These are phyloP conservation scores for Papilio elwesi DNA, from an alignment of 2,888 invertebrate species.

Conservation along the genomic window DNA sequence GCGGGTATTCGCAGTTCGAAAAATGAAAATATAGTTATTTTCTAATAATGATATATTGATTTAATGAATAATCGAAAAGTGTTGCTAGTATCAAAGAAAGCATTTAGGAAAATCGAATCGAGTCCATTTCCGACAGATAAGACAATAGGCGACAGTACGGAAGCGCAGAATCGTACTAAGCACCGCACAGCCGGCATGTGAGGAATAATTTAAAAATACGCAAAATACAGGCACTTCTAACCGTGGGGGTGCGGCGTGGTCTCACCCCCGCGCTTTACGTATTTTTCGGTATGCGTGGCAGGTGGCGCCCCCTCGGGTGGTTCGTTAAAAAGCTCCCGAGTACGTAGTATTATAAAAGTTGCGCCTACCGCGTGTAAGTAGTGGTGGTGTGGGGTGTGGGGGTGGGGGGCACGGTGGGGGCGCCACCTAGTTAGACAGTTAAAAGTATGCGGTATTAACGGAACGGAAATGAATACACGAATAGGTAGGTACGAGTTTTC, in stretches of 20 bases:
- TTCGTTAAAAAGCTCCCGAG: conserved; percentile 83
- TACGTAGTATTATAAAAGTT: conserved; percentile 85
- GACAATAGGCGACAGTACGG: conserved; percentile 43
- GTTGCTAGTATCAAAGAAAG: not conserved
- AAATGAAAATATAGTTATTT: too few species aligned
- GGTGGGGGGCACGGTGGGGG: conserved; percentile 51
- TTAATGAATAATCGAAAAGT: too few species aligned
- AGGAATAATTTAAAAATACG: conserved; percentile 83
- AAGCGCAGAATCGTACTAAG: conserved; percentile 68
- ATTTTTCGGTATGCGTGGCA: conserved; percentile 84
- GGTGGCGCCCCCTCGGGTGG: conserved; percentile 74
- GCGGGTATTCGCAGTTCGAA: too few species aligned
- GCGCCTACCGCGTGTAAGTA: conserved; percentile 84
- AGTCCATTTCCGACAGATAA: conserved; percentile 31
- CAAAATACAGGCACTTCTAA: conserved; percentile 83
- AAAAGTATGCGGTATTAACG: conserved; percentile 85
- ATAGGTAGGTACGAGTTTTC: conserved; percentile 71
- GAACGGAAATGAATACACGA: conserved; percentile 84
- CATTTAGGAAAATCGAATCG: conserved; percentile 5
- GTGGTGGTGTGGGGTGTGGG: conserved; percentile 66
- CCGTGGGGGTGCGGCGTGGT: conserved; percentile 64
- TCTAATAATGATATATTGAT: not conserved
- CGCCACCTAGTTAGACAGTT: conserved; percentile 83
- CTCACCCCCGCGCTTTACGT: conserved; percentile 72
- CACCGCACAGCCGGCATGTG: conserved; percentile 73